A percentile compares a stretch with the other conserved stretches of the same genome.
Evolutionary conservation across 2,888 invertebrate species (phyloP).

Genomic region (Loripinus fragilis): DNA sequence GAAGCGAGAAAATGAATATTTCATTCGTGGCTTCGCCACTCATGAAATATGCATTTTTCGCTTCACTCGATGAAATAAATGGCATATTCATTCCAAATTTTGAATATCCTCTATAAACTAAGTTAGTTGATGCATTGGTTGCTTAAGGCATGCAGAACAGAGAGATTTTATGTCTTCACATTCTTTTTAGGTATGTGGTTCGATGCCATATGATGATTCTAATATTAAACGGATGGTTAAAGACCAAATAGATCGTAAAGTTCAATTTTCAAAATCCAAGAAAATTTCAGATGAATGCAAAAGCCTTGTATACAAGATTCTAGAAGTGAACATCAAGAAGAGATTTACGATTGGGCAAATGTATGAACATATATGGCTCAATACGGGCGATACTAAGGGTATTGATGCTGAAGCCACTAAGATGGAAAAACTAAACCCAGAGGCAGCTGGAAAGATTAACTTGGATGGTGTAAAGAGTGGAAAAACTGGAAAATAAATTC

Average conservation of each 20-base stretch:
- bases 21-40: no score
- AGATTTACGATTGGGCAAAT: constrained; percentile 73
- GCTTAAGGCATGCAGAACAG: no score
- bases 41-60: no score
- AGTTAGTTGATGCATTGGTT: no score
- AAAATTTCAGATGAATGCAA: constrained; percentile 84
- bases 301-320: constrained; percentile 90
- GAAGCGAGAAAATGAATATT: no score
- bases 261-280: constrained; percentile 84
- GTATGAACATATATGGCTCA: constrained; percentile 69
- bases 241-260: constrained; percentile 87
- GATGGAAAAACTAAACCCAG: constrained; percentile 27
- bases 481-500: no score
- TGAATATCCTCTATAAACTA: no score
- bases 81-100: no score
- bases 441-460: constrained; percentile 21
- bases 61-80: no score
- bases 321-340: constrained; percentile 92
- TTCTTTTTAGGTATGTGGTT: constrained; percentile 87
- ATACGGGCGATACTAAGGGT: not conserved
- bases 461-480: constrained; percentile 5
- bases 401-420: constrained; percentile 12
- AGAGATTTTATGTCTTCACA: no score
- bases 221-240: constrained; percentile 91
- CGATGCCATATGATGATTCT: constrained; percentile 92